phyloP scores from a whole-genome alignment of 2,888 invertebrate genomes.

The Matsumyia berberina region DNA sequence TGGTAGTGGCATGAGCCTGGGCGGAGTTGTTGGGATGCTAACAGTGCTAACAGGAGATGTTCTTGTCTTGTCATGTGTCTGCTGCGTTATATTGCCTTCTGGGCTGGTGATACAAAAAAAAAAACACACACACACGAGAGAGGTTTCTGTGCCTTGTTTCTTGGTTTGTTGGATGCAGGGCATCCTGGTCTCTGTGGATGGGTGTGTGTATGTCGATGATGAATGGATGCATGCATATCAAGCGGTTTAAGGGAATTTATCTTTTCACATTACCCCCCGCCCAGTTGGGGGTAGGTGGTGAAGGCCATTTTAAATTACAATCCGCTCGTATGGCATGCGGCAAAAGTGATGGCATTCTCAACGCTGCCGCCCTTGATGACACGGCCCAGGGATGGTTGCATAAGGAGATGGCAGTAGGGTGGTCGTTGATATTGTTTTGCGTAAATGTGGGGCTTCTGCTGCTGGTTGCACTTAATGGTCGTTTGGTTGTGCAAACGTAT shows the following conservation, averaged over 20 bases:
- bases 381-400: slow-evolving; percentile 10
- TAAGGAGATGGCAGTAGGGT: neutral
- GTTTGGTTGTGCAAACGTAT: slow-evolving; percentile 47
- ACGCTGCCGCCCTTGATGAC: slow-evolving; percentile 9
- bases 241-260: slow-evolving; percentile 64
- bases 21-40: slow-evolving; percentile 10
- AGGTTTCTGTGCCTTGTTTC: slow-evolving; percentile 53
- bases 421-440: slow-evolving; percentile 21
- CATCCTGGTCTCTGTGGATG: neutral
- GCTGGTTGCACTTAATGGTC: slow-evolving; percentile 58
- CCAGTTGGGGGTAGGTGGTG: slow-evolving; percentile 15
- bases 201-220: slow-evolving; percentile 44
- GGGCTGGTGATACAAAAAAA: slow-evolving; percentile 48
- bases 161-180: slow-evolving; percentile 57
- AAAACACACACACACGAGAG: no score
- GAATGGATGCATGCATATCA: slow-evolving; percentile 53
- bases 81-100: slow-evolving; percentile 61
- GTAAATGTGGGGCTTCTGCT: slow-evolving; percentile 5
- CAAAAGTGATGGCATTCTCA: slow-evolving; percentile 32
- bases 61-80: slow-evolving; percentile 72
- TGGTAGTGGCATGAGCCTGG: neutral
- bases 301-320: slow-evolving; percentile 62
- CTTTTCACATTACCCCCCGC: slow-evolving; percentile 50
- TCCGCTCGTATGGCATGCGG: slow-evolving; percentile 28
- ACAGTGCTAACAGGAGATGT: slow-evolving; percentile 71